Evolutionary conservation across 1,140 invertebrate species (phyloP).

Genomic region (Drosophila ananassae): DNA sequence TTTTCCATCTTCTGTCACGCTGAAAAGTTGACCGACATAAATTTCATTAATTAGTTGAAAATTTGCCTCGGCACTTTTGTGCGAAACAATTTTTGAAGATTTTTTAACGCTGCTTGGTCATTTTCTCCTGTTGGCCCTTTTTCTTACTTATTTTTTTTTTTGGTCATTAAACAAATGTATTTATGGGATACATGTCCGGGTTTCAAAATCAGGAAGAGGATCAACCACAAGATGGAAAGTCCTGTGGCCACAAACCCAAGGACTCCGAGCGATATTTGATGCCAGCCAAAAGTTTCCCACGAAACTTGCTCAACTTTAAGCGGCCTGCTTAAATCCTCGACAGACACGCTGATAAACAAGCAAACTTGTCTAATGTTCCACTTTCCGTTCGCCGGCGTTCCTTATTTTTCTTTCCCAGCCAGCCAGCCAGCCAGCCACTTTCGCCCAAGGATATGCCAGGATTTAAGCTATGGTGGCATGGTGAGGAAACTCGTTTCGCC

Average conservation of each 20-base stretch:
- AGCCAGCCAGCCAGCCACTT: not conserved
- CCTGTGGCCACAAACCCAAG: conserved; percentile 15
- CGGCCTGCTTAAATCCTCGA: conserved; percentile 35
- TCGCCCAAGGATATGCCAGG: conserved; percentile 34
- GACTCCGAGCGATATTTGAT: conserved; percentile 28
- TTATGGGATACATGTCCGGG: conserved; percentile 40
- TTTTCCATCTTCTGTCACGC: conserved; percentile 8
- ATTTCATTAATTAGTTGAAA: conserved; percentile 73
- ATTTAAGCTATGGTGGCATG: conserved; percentile 16
- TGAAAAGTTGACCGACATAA: conserved; percentile 72
- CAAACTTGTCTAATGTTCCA: conserved; percentile 56
- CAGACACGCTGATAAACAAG: conserved; percentile 50
- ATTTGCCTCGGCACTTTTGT: conserved; percentile 46
- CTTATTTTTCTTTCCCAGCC: conserved; percentile 1
- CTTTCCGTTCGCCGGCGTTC: conserved; percentile 22
- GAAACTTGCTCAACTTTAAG: conserved; percentile 53
- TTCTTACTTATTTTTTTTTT: not conserved
- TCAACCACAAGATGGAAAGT: conserved; percentile 6
- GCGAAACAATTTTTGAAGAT: conserved; percentile 61
- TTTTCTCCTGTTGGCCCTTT: conserved; percentile 32
- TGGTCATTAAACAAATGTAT: conserved; percentile 61
- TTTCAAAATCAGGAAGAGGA: not conserved
- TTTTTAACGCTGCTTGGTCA: conserved; percentile 57
- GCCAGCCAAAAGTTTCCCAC: conserved; percentile 1
- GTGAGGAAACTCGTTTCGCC: conserved; percentile 38